These are phyloP conservation scores for human DNA, from an alignment of 2,113 vertebrate genomes.

Conservation along the genomic window GRCh38 chr5:142217001-142217500, in stretches of 20 bases:
- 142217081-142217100: neutral
- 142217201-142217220: neutral
- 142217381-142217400: neutral
- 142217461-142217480: neutral
- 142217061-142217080: neutral
- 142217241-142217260: neutral
- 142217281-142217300: neutral
- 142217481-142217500: neutral
- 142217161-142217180: neutral
- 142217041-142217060: neutral
- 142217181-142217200: no score
- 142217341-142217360: neutral
- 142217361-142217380: neutral
- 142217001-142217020: neutral
- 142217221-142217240: neutral
- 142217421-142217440: neutral
- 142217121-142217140: neutral
- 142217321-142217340: neutral
- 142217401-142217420: neutral
- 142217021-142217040: neutral
- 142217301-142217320: neutral
- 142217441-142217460: neutral
- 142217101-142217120: neutral
- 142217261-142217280: neutral
- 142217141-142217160: neutral